Conservation (phyloP, 2,113 vertebrate species). For the Muntiacus reevesi region DNA sequence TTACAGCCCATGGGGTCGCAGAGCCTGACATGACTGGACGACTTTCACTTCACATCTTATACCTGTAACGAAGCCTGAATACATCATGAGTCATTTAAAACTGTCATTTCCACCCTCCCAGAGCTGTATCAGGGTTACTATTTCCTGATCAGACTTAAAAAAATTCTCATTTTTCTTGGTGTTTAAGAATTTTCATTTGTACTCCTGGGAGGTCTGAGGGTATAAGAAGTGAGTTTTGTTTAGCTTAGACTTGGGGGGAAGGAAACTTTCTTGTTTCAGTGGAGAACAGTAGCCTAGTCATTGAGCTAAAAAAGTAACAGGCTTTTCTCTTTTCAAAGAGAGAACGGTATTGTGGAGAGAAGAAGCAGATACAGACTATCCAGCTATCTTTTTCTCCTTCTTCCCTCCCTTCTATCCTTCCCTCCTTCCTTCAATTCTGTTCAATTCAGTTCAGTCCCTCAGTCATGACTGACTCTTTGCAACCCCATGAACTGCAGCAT, state of each 20-base stretch:
- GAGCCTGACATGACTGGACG: not conserved
- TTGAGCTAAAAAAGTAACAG: not conserved
- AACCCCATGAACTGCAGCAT: not conserved
- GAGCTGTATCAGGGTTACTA: not conserved
- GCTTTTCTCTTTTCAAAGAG: not conserved
- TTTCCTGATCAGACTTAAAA: not conserved
- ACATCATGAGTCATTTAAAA: not conserved
- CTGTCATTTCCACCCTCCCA: not conserved
- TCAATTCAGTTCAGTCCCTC: not conserved
- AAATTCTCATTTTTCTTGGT: not conserved
- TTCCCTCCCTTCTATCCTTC: not conserved
- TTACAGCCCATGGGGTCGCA: not conserved
- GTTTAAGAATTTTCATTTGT: not conserved
- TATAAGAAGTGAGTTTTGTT: not conserved
- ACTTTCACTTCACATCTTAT: not conserved
- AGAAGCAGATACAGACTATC: not conserved
- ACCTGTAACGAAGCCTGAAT: not conserved
- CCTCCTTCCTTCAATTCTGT: not conserved
- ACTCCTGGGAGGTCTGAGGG: not conserved
- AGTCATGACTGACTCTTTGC: not conserved
- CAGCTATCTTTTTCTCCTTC: no score
- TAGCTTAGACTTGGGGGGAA: not conserved
- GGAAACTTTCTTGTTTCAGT: not conserved
- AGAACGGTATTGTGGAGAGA: not conserved
- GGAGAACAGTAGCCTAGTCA: not conserved